Percentiles rank a stretch among this genome's conserved stretches.
These are phyloP conservation scores for Leptopilina boulardi DNA, from an alignment of 1,140 invertebrate genomes.

Conservation along the genomic window DNA sequence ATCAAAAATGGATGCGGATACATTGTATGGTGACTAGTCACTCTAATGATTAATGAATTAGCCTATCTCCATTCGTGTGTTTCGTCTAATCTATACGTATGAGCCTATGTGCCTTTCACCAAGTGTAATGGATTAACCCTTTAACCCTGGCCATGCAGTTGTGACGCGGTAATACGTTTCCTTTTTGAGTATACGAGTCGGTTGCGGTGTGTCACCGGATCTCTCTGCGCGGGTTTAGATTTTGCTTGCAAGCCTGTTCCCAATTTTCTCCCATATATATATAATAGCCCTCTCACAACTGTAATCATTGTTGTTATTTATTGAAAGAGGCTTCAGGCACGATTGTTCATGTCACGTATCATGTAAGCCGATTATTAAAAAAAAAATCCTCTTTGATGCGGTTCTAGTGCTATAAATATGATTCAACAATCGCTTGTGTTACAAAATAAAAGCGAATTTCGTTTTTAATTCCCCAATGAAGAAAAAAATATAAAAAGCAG, in stretches of 20 bases:
- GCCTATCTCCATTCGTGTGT: neutral
- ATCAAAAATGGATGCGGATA: neutral
- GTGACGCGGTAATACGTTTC: neutral
- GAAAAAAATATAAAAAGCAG: too few relatives aligned
- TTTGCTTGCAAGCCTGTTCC: neutral
- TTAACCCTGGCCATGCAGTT: too few relatives aligned
- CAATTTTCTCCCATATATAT: neutral
- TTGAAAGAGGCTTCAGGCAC: neutral
- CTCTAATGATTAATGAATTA: conserved; percentile 12
- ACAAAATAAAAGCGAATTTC: neutral
- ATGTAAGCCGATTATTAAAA: conserved; percentile 40
- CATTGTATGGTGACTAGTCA: neutral
- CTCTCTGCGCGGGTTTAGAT: neutral
- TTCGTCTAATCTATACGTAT: neutral
- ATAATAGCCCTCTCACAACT: neutral
- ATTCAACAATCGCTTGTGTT: neutral
- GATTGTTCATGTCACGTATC: conserved; percentile 43
- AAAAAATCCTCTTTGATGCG: conserved; percentile 33
- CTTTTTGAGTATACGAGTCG: neutral
- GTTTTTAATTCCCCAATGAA: neutral
- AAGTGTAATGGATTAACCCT: conserved; percentile 44
- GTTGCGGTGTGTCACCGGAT: neutral
- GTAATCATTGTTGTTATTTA: neutral
- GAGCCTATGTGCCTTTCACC: conserved; percentile 12
- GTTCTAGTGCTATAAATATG: neutral